Percentiles rank a stretch among this genome's conserved stretches.
Evolutionary conservation across 2,888 invertebrate species (phyloP).

Genomic region (Mayetiola destructor): DNA sequence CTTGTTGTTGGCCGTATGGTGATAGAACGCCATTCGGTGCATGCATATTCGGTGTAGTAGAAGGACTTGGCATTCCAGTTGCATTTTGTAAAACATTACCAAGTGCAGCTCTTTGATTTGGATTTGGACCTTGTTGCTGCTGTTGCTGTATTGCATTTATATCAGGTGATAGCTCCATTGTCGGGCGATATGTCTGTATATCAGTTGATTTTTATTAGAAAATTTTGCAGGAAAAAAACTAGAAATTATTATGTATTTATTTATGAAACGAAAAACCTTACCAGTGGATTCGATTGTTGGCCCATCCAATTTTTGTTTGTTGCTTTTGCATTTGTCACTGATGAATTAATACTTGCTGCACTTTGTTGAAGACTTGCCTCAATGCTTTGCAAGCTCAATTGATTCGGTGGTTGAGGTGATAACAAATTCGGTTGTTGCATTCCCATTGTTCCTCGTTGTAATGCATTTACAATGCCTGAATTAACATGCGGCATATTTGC

Average conservation of each 20-base stretch:
- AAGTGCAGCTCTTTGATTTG: no score
- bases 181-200: no score
- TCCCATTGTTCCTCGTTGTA: slow-evolving; percentile 24
- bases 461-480: slow-evolving; percentile 43
- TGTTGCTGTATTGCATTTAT: no score
- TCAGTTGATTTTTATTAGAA: no score
- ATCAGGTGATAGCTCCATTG: no score
- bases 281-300: slow-evolving; percentile 42
- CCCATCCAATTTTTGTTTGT: no score
- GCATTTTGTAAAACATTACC: no score
- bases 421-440: neutral
- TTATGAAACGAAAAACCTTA: no score
- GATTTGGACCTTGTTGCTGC: slow-evolving; percentile 68
- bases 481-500: slow-evolving; percentile 25
- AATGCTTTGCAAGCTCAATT: slow-evolving; percentile 39
- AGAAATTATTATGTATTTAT: no score
- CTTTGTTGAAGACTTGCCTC: slow-evolving; percentile 26
- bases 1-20: slow-evolving; percentile 49
- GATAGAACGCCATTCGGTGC: slow-evolving; percentile 53
- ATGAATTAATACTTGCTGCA: slow-evolving; percentile 41
- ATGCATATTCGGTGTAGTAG: slow-evolving; percentile 42
- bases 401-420: slow-evolving; percentile 41
- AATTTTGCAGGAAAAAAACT: no score
- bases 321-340: no score
- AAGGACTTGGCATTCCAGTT: no score